phyloP scores from a whole-genome alignment of 92 coral and sea anemone genomes.

The Porites evermanni region DNA sequence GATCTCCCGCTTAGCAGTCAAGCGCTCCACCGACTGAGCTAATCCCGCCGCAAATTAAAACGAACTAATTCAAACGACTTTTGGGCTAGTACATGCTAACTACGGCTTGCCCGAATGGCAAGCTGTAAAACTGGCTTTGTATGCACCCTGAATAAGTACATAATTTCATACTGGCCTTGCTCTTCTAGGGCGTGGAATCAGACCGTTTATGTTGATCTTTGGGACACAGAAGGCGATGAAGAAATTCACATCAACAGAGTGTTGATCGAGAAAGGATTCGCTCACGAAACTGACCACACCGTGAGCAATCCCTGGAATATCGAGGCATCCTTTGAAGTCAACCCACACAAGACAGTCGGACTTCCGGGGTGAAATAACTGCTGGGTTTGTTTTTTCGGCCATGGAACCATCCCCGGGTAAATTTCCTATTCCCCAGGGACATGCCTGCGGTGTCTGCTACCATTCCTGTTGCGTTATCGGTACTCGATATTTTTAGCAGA shows the following conservation, averaged over 20 bases:
- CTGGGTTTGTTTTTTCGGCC: not conserved
- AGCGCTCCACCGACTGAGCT: accelerated
- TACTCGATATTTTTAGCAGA: not conserved
- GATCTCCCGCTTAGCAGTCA: too few species aligned
- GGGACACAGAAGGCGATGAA: conserved; percentile 68
- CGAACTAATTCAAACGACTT: too few species aligned
- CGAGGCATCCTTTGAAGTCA: conserved; percentile 20
- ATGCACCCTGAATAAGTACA: too few species aligned
- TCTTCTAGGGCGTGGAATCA: conserved; percentile 72
- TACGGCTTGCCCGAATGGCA: too few species aligned
- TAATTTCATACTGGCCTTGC: not conserved
- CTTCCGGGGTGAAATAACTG: conserved; percentile 50
- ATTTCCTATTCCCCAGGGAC: too few species aligned
- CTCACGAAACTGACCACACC: conserved; percentile 54
- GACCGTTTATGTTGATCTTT: conserved; percentile 82
- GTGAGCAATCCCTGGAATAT: conserved; percentile 60
- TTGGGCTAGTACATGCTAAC: too few species aligned
- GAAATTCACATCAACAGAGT: conserved; percentile 81
- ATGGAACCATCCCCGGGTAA: not conserved
- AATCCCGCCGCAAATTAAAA: too few species aligned
- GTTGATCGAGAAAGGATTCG: conserved; percentile 80
- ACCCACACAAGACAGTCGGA: conserved; percentile 36
- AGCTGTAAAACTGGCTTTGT: too few species aligned
- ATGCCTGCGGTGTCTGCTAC: not conserved
- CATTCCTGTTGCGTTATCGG: not conserved